Conservation (phyloP, 92 coral and sea anemone species). For the Porites cylindrica region DNA sequence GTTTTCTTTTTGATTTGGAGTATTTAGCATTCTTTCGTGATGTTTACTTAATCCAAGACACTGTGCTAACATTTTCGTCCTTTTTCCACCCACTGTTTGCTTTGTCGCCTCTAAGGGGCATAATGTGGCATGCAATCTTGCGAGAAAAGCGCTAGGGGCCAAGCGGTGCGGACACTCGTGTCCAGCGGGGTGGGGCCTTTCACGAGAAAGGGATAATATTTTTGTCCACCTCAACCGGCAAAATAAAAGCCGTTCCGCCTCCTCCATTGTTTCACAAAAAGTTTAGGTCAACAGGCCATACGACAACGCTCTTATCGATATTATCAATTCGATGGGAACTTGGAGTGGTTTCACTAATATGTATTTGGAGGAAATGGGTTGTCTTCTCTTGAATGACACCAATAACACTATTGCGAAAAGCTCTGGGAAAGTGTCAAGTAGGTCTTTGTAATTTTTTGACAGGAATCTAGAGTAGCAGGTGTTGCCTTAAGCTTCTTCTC, state of each 20-base stretch:
- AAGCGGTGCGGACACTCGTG: constrained; percentile 24
- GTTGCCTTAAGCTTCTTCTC: constrained; percentile 52
- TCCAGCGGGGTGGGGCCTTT: constrained; percentile 32
- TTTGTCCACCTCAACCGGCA: constrained; percentile 8
- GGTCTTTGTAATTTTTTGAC: constrained; percentile 60
- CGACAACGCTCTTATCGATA: constrained; percentile 40
- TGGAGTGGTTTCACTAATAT: constrained; percentile 54
- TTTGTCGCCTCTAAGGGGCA: constrained; percentile 48
- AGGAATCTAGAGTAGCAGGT: constrained; percentile 64
- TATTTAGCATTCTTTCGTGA: constrained; percentile 91
- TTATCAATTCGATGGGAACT: constrained; percentile 52
- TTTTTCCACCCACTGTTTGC: constrained; percentile 76
- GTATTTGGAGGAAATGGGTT: constrained; percentile 56
- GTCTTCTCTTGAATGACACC: constrained; percentile 60
- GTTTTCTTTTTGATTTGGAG: constrained; percentile 75
- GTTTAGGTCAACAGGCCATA: constrained; percentile 38
- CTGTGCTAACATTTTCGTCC: constrained; percentile 76
- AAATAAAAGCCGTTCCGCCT: constrained; percentile 35
- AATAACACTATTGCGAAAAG: constrained; percentile 53
- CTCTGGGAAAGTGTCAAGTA: constrained; percentile 57
- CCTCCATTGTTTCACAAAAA: constrained; percentile 34
- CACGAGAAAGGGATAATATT: neutral
- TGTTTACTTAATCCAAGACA: constrained; percentile 71
- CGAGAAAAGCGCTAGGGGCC: constrained; percentile 36
- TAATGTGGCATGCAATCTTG: constrained; percentile 38